Base-by-base conservation (phyloP, 2,797 vertebrate species). In the Schizopygopsis malacanthus region DNA sequence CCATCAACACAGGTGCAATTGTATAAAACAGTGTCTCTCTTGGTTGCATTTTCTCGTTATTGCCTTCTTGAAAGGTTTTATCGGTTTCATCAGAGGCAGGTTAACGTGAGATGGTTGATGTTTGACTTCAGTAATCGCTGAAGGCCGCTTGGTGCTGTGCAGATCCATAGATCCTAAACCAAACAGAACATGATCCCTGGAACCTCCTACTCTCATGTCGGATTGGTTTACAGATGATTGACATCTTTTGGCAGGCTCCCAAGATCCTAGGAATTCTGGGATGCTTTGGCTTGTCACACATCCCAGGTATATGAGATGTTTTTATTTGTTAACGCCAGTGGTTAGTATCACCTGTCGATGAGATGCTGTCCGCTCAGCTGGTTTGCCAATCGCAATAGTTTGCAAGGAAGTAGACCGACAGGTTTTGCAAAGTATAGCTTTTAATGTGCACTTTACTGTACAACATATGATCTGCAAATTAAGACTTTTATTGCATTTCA, bases 221-320 rank as follows among this genome's bases (percentile, higher is more conserved):
- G 95, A 96, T 96, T 96, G 95, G 90, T 90, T 97, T 96, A 94
- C 96, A 88, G 92, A 94, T 96, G 95, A 97, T 95, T 96, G 96
- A 96, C 95, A 92, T 94, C 89, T 85, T 90, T 90, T 96, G 96
- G 96, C 94, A 0, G 82, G 89, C 90, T 92, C 95, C 96, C 95
- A 94, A 91, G 85, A 87, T 90, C 71, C 84, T 93, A 90, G 93
- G 93, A 93, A 91, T 91, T 90, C 91, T 92, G 92, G 91, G 92
- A 92, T 89, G 93, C 86, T 86, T 92, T 63, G 88, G 92, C 92
- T 54, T 18, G 43, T 63, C 41, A 59, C 41, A 61, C 41, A 20
- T 85, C 65, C 15, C 76, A 59, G 54, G 70, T 73, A 7, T 52
- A 81, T n/a, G 67, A 45, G 81, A 59, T 52, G 69, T 28, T 43